Percentiles rank a stretch among this genome's conserved stretches.
Evolutionary conservation across 92 coral and sea anemone genomes (phyloP).

Genomic region (Ricordea florida): DNA sequence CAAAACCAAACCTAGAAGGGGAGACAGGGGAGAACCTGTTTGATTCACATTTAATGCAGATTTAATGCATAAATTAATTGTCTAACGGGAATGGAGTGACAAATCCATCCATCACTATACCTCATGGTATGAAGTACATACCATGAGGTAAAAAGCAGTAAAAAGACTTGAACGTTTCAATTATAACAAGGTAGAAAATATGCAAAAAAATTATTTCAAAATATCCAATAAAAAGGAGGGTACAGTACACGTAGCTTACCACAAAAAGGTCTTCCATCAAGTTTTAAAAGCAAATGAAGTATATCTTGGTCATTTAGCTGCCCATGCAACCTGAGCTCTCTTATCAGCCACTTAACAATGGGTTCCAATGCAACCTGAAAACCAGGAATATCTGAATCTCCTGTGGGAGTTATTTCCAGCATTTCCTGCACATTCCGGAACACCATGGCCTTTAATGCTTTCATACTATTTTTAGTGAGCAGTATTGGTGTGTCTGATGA

Average conservation of each 20-base stretch:
- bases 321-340: slow-evolving; percentile 20
- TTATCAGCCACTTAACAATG: neutral
- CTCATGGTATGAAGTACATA: too few relatives aligned
- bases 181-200: too few relatives aligned
- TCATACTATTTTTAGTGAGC: slow-evolving; percentile 22
- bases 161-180: too few relatives aligned
- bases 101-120: too few relatives aligned
- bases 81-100: too few relatives aligned
- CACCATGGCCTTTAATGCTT: slow-evolving; percentile 8
- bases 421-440: slow-evolving; percentile 13
- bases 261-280: slow-evolving; percentile 27
- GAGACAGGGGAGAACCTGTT: too few relatives aligned
- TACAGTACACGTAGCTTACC: neutral
- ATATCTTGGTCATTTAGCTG: neutral
- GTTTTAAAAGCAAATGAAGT: neutral
- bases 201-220: neutral
- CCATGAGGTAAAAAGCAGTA: too few relatives aligned
- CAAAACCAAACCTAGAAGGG: too few relatives aligned
- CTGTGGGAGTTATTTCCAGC: neutral
- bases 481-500: slow-evolving; percentile 19
- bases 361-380: slow-evolving; percentile 3
- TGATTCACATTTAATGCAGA: too few relatives aligned
- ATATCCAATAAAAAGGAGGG: neutral
- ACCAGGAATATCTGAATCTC: neutral
- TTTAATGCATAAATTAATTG: too few relatives aligned